Percentiles rank a stretch among this genome's conserved stretches.
phyloP scores from a whole-genome alignment of 1,140 invertebrate species.

The Lordiphosa clarofinis region DNA sequence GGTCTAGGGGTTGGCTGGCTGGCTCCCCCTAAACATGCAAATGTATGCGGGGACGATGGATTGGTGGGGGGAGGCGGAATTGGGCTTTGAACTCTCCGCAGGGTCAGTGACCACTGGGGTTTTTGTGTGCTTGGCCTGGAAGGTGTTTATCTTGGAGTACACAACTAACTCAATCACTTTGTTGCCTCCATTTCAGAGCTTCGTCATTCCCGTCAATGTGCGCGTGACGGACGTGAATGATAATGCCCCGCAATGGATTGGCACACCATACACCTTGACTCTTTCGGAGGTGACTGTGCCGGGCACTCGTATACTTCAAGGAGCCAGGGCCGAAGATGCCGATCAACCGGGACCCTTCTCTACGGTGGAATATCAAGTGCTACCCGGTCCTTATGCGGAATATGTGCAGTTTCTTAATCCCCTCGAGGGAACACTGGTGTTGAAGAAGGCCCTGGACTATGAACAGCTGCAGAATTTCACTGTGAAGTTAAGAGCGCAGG shows the following conservation, averaged over 20 bases:
- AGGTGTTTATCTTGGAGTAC: conserved; percentile 51
- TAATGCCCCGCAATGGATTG: conserved; percentile 91
- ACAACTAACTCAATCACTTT: conserved; percentile 23
- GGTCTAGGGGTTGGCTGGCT: conserved; percentile 19
- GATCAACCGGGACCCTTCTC: conserved; percentile 95
- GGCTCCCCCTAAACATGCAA: conserved; percentile 54
- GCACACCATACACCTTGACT: conserved; percentile 89
- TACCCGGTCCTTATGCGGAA: conserved; percentile 89
- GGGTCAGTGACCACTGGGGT: conserved; percentile 54
- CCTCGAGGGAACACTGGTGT: conserved; percentile 90
- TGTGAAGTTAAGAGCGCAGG: conserved; percentile 89
- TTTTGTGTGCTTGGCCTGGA: conserved; percentile 10
- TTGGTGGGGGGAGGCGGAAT: conserved; percentile 1
- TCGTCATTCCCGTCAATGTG: conserved; percentile 93
- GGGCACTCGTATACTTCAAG: conserved; percentile 88
- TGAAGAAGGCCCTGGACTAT: conserved; percentile 90
- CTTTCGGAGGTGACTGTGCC: conserved; percentile 92
- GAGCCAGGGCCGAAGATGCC: conserved; percentile 88
- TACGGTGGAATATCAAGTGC: conserved; percentile 91
- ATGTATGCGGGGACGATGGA: conserved; percentile 57
- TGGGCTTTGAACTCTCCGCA: conserved; percentile 63
- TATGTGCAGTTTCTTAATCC: conserved; percentile 91
- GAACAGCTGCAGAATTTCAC: conserved; percentile 91
- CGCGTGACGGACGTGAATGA: conserved; percentile 96
- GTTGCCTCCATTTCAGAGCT: conserved; percentile 82